A percentile compares a stretch with the other conserved stretches of the same genome.
Conservation (phyloP, 2,888 invertebrate species). For the Drosophila testacea region DNA sequence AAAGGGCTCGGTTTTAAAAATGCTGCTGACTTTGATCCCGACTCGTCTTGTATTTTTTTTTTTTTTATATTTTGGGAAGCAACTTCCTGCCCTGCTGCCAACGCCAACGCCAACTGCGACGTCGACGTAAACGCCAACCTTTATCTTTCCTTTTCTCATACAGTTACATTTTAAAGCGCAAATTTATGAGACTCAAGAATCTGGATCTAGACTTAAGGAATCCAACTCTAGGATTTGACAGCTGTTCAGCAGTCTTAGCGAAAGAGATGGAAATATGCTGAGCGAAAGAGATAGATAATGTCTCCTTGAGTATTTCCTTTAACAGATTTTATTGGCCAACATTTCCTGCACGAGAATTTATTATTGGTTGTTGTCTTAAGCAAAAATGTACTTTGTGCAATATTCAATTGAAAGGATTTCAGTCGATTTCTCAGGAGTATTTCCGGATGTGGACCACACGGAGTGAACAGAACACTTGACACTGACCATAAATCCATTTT, state of each 20-base stretch:
- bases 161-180: constrained; percentile 32
- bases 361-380: neutral
- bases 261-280: neutral
- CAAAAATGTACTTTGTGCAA: constrained; percentile 3
- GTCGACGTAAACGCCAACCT: constrained; percentile 15
- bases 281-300: neutral
- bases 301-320: neutral
- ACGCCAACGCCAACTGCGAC: constrained; percentile 17
- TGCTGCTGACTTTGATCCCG: neutral
- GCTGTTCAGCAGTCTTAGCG: constrained; percentile 43
- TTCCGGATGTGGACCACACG: constrained; percentile 34
- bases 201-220: constrained; percentile 5
- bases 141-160: constrained; percentile 17
- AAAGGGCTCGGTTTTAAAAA: constrained; percentile 49
- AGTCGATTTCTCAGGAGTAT: constrained; percentile 1
- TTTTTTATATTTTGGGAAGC: neutral
- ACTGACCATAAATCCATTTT: constrained; percentile 4
- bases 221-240: constrained; percentile 35
- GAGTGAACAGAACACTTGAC: constrained; percentile 1
- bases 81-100: constrained; percentile 36
- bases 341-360: constrained; percentile 2
- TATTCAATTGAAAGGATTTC: constrained; percentile 8
- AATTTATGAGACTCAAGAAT: constrained; percentile 61
- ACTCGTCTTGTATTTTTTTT: neutral
- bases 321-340: constrained; percentile 6